Evolutionary conservation across 2,888 invertebrate species (phyloP).

Genomic region (Meta bourneti): DNA sequence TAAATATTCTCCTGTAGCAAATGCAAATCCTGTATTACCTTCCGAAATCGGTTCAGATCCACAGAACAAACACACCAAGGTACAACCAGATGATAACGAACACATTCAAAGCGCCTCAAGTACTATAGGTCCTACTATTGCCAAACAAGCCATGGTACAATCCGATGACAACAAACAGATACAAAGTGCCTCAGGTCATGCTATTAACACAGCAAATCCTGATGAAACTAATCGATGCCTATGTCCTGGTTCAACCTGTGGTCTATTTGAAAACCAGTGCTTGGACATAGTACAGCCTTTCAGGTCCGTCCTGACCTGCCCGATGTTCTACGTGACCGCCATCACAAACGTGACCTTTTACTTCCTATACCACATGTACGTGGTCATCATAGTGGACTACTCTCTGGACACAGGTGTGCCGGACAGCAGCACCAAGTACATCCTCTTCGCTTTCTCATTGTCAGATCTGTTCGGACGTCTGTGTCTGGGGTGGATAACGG

Average conservation of each 20-base stretch:
- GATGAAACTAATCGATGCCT: background rate
- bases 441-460: conserved; percentile 76
- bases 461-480: conserved; percentile 77
- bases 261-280: background rate
- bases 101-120: too few relatives aligned
- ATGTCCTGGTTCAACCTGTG: background rate
- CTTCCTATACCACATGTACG: conserved; percentile 66
- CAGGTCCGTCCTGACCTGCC: conserved; percentile 36
- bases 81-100: too few relatives aligned
- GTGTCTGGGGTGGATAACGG: conserved; percentile 75
- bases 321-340: conserved; percentile 65
- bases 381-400: conserved; percentile 76
- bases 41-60: too few relatives aligned
- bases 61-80: too few relatives aligned
- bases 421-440: conserved; percentile 61
- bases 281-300: conserved; percentile 29
- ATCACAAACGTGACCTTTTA: conserved; percentile 68
- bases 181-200: too few relatives aligned
- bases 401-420: conserved; percentile 72
- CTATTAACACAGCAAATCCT: too few relatives aligned
- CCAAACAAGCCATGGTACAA: too few relatives aligned
- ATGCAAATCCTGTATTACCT: too few relatives aligned
- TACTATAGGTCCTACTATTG: too few relatives aligned
- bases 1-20: too few relatives aligned
- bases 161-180: too few relatives aligned